Evolutionary conservation across 2,888 invertebrate genomes (phyloP).

Genomic region (Heteromyza rotundicornis): DNA sequence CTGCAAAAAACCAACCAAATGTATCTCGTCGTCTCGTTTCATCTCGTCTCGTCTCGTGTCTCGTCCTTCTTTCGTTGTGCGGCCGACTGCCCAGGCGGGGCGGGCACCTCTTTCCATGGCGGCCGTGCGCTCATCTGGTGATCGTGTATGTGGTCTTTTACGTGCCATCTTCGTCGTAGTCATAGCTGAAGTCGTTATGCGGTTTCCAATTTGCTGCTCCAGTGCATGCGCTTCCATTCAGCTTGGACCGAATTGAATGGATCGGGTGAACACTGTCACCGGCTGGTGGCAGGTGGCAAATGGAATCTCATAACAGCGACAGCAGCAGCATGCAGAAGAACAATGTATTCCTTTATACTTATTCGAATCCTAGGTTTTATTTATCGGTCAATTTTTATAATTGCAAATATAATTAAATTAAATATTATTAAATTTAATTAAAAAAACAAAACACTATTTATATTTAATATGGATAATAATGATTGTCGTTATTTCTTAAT

Average conservation of each 20-base stretch:
- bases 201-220: not conserved
- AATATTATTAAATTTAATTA: constrained; percentile 23
- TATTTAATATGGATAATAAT: constrained; percentile 24
- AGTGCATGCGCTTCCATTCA: not conserved
- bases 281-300: not conserved
- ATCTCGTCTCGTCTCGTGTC: constrained; percentile 18
- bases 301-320: constrained; percentile 20
- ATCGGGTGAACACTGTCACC: not conserved
- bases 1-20: not conserved
- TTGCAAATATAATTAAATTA: constrained; percentile 36
- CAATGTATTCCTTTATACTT: constrained; percentile 35
- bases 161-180: constrained; percentile 58
- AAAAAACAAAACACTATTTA: no score
- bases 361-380: constrained; percentile 45
- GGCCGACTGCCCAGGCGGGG: not conserved
- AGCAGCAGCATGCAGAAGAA: constrained; percentile 20
- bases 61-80: constrained; percentile 26
- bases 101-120: not conserved
- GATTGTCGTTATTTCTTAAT: constrained; percentile 45
- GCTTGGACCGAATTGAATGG: not conserved
- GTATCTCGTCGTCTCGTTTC: constrained; percentile 26
- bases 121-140: constrained; percentile 46
- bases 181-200: constrained; percentile 43
- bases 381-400: constrained; percentile 25
- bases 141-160: constrained; percentile 57